These are phyloP conservation scores for Coturnix japonica DNA, from an alignment of 2,113 vertebrate species.

Conservation along the genomic window DNA sequence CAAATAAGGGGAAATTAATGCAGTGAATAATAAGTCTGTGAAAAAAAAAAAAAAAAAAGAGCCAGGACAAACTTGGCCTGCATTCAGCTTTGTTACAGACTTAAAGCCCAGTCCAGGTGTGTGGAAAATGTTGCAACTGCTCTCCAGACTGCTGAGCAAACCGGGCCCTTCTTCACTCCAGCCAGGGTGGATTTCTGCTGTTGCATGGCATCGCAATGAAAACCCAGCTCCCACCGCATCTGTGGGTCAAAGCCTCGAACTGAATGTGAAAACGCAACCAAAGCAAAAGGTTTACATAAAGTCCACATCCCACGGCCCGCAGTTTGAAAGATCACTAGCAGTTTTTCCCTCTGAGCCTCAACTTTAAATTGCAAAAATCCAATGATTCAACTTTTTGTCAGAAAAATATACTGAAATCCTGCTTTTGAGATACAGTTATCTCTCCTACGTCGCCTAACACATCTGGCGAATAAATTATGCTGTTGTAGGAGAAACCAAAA, in stretches of 20 bases:
- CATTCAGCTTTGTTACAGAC: constrained; percentile 65
- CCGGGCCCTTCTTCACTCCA: neutral
- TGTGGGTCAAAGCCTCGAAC: neutral
- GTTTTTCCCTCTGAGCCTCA: neutral
- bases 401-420: neutral
- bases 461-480: neutral
- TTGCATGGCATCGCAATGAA: constrained; percentile 29
- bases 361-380: neutral
- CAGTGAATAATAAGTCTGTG: constrained; percentile 39
- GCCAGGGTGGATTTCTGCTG: constrained; percentile 41
- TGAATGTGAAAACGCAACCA: neutral
- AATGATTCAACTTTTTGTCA: neutral
- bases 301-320: neutral
- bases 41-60: constrained; percentile 40
- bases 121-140: constrained; percentile 64
- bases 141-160: constrained; percentile 42
- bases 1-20: neutral
- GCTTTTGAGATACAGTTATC: neutral
- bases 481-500: neutral
- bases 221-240: neutral
- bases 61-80: constrained; percentile 65
- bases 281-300: neutral
- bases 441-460: neutral
- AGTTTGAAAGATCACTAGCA: neutral
- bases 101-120: constrained; percentile 58